phyloP scores from a whole-genome alignment of 2,888 invertebrate genomes.

The Tribolium freemani region DNA sequence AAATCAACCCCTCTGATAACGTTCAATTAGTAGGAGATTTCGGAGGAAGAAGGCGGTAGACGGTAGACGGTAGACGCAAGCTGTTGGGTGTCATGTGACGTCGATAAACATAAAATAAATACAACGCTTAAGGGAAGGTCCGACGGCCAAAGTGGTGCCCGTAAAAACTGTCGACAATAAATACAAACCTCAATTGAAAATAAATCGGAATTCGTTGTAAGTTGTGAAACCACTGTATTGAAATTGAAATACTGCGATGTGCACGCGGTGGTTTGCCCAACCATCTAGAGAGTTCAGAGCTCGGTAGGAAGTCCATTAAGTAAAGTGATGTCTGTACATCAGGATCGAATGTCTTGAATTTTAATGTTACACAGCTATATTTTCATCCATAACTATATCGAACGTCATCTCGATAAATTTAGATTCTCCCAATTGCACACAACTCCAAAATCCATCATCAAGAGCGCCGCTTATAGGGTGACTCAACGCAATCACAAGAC shows the following conservation, averaged over 20 bases:
- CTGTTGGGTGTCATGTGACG: slow-evolving; percentile 43
- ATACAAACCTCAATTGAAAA: slow-evolving; percentile 45
- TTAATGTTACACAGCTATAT: slow-evolving; percentile 49
- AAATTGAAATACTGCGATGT: slow-evolving; percentile 49
- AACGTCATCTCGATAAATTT: slow-evolving; percentile 44
- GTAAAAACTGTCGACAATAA: slow-evolving; percentile 44
- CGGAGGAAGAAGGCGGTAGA: slow-evolving; percentile 21
- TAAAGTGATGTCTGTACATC: slow-evolving; percentile 54
- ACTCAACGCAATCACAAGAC: slow-evolving; percentile 1
- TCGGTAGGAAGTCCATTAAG: slow-evolving; percentile 54
- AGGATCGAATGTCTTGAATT: slow-evolving; percentile 54
- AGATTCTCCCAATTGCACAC: slow-evolving; percentile 14
- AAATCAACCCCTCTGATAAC: slow-evolving; percentile 38
- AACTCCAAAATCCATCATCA: slow-evolving; percentile 23
- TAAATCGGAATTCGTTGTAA: slow-evolving; percentile 43
- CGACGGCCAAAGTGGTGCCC: slow-evolving; percentile 19
- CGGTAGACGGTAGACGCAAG: slow-evolving; percentile 29
- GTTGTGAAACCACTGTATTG: slow-evolving; percentile 48
- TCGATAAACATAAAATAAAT: slow-evolving; percentile 44
- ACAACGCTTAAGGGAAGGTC: slow-evolving; percentile 37
- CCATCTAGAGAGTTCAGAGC: slow-evolving; percentile 45
- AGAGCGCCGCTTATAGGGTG: slow-evolving; percentile 11
- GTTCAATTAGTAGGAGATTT: slow-evolving; percentile 41
- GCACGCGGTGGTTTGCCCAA: slow-evolving; percentile 47
- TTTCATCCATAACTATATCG: slow-evolving; percentile 46